These are phyloP conservation scores for Periplaneta americana DNA, from an alignment of 1,140 invertebrate genomes.

Conservation along the genomic window DNA sequence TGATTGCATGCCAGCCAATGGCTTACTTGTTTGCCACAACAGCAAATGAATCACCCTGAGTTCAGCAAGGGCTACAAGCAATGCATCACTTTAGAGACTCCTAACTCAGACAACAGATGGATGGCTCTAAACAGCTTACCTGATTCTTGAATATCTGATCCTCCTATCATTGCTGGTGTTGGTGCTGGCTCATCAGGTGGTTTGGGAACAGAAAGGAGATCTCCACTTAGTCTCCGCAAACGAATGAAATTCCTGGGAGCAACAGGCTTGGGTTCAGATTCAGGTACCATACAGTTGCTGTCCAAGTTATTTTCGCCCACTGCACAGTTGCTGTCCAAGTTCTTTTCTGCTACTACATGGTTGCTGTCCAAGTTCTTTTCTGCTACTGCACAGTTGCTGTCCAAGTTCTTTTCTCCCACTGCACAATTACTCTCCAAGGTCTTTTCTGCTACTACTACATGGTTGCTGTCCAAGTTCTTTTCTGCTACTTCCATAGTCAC, in stretches of 20 bases:
- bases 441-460: neutral
- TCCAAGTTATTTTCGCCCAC: neutral
- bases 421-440: too few species aligned
- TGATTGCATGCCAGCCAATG: too few species aligned
- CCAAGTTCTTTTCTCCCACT: neutral
- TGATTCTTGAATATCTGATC: too few species aligned
- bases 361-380: neutral
- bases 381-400: neutral
- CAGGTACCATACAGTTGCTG: neutral
- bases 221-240: constrained; percentile 35
- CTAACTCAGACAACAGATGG: too few species aligned
- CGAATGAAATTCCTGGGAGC: constrained; percentile 32
- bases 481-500: neutral
- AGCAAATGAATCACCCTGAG: too few species aligned
- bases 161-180: neutral
- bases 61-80: too few species aligned
- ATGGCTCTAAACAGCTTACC: too few species aligned
- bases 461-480: too few species aligned
- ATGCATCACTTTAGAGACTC: too few species aligned
- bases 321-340: neutral
- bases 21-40: too few species aligned
- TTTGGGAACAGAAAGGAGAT: constrained; percentile 31
- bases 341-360: neutral
- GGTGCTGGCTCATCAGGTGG: constrained; percentile 7
- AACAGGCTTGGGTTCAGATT: constrained; percentile 1